Conservation (phyloP, 2,113 vertebrate species). For the Cervus canadensis region DNA sequence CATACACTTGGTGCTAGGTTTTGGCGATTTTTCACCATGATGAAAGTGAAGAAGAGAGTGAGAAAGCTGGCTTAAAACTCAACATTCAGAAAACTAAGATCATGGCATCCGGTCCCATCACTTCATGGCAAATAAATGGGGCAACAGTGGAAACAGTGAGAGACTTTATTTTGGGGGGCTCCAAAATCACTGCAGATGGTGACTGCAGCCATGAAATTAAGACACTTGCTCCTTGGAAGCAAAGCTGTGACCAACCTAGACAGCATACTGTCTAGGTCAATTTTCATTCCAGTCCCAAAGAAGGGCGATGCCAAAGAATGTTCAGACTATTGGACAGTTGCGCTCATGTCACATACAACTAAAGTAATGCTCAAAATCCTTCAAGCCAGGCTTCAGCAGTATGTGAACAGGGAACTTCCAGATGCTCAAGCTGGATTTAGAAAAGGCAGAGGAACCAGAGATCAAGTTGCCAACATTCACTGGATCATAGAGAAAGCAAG, state of each 20-base stretch:
- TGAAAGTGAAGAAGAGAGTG: neutral
- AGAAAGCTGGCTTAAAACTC: neutral
- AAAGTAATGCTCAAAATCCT: neutral
- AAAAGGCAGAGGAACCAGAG: neutral
- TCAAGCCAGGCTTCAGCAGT: neutral
- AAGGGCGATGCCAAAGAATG: neutral
- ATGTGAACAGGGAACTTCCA: neutral
- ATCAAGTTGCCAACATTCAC: neutral
- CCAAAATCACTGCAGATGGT: neutral
- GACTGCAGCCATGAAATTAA: neutral
- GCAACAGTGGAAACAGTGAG: neutral
- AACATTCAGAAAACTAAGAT: neutral
- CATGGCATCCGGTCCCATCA: neutral
- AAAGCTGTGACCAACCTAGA: neutral
- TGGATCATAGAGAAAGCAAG: neutral
- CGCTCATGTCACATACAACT: neutral
- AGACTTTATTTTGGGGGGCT: neutral
- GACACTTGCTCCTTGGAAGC: neutral
- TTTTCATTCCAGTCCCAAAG: neutral
- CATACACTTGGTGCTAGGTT: neutral
- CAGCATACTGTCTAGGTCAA: neutral
- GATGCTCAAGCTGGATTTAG: neutral
- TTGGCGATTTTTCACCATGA: neutral
- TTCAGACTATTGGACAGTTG: neutral
- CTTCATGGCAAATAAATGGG: neutral